Evolutionary conservation across 2,888 invertebrate genomes (phyloP), one percentile per base, ranked within the genome.

Genomic region (Molorchus minor): DNA sequence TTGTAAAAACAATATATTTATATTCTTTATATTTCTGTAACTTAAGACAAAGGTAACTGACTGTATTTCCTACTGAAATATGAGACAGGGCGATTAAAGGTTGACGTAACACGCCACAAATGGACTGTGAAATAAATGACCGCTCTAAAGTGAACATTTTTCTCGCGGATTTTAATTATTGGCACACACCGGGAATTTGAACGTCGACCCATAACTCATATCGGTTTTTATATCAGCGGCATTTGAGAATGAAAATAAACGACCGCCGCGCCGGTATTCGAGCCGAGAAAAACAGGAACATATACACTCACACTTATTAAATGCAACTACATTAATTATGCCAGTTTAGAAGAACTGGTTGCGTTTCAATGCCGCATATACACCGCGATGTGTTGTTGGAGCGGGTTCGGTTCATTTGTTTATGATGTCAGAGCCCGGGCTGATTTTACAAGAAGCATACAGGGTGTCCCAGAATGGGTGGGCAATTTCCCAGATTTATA

Each of bases 291-390:
- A 41, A 13, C n/a, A 38, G 19, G 49, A 54, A 59, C 38, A 38
- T 20, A 47, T 56, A 45, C 40, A 43, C 58, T 62, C 62, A 56
- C 64, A 67, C 64, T 64, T 64, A 67, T 67, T 64, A 67, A 67
- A 64, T 58, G 62, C 62, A 52, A 59, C 57, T 56, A 55, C 62
- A 67, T 67, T 67, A 67, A 67, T 67, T 67, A 67, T 67, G 64
- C 62, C 56, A 38, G 58, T 55, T 63, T 54, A 41, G 53, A 62
- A 62, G 49, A 64, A 64, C 64, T 64, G 67, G 64, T 66, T 66
- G 56, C 33, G 17, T 19, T 43, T 17, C 25, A 30, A 45, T 40
- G 35, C 13, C 43, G 43, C 12, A 21, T 49, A 49, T 40, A 17
- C 5, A 29, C 41, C 52, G 41, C n/a, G n/a, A n/a, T n/a, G 41